These are phyloP conservation scores for Temnothorax ravouxi DNA, from an alignment of 2,888 invertebrate genomes.

Conservation along the genomic window DNA sequence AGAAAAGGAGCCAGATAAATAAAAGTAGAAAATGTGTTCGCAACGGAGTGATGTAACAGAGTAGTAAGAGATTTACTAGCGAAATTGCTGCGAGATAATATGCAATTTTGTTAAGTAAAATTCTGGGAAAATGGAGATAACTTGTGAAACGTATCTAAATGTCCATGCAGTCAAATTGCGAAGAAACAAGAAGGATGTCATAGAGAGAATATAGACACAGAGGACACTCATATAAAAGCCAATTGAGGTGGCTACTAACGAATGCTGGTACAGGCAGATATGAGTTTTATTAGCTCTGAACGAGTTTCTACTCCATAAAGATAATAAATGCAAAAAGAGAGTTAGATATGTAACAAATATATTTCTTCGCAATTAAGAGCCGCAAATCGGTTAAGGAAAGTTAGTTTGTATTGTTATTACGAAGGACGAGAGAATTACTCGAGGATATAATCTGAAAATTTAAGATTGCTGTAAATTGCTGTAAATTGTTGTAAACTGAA, in stretches of 20 bases:
- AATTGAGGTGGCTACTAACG: conserved; percentile 9
- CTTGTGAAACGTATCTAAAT: conserved; percentile 70
- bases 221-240: conserved; percentile 21
- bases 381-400: background rate
- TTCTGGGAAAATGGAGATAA: conserved; percentile 73
- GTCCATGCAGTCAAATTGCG: conserved; percentile 61
- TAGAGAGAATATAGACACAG: conserved; percentile 26
- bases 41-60: conserved; percentile 30
- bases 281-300: conserved; percentile 54
- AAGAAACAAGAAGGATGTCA: conserved; percentile 34
- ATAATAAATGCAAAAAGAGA: conserved; percentile 28
- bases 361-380: conserved; percentile 17
- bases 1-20: background rate
- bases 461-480: conserved; percentile 3
- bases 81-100: conserved; percentile 74
- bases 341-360: conserved; percentile 27
- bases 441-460: background rate
- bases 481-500: background rate
- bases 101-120: conserved; percentile 74
- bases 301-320: conserved; percentile 18
- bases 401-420: background rate
- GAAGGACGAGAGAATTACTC: background rate
- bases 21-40: background rate
- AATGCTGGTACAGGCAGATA: conserved; percentile 49
- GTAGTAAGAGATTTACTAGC: conserved; percentile 70